Base-by-base conservation (phyloP, 1,140 invertebrate species). In the Drosophila rufa region DNA sequence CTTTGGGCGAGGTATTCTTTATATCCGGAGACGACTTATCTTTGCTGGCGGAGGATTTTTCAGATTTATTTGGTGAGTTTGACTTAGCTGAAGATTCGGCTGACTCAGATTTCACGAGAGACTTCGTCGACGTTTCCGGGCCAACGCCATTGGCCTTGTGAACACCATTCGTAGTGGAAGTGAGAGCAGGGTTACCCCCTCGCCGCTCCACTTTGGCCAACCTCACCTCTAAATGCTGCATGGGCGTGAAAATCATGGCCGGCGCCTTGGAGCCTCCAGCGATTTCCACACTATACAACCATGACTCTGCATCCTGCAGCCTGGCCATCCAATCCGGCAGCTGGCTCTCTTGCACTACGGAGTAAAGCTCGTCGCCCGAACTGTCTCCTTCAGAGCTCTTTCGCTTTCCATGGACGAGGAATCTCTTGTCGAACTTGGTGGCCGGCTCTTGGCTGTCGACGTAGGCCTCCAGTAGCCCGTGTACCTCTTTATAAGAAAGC, bases 231-330 rank as follows among this genome's bases (percentile, higher is more conserved):
- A 81, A 53, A 2, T 83, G 66, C 55, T 86, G 65, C 84, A 92
- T 82, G 14, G 91, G 91, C 25, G 83, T 90, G 14, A 92, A 92
- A 15, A 84, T 75, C 14, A 74, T 36, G 11, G 85, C 89, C 1
- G 89, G 75, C 17, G 69, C 55, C 45, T 91, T 92, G 11, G 89
- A 80, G 19, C 91, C 91, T 7, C 91, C 91, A 3, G 80, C 80
- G 15, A 91, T 46, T 47, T 92, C 89, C n/a, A 92, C 91, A 2
- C 89, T 84, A 51, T 92, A 92, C 7, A 92, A 60, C 15, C 75
- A 50, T 2, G 79, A 76, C 27, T 92, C 66, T 1, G 83, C 76
- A 74, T 92, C 81, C 58, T 82, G 43, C 6, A 92, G 73, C 68
- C 91, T 90, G 17, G 30, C 22, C 2, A 91, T 48, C 91, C 91